phyloP scores from a whole-genome alignment of 2,888 invertebrate species.

The Keiferia lycopersicella region DNA sequence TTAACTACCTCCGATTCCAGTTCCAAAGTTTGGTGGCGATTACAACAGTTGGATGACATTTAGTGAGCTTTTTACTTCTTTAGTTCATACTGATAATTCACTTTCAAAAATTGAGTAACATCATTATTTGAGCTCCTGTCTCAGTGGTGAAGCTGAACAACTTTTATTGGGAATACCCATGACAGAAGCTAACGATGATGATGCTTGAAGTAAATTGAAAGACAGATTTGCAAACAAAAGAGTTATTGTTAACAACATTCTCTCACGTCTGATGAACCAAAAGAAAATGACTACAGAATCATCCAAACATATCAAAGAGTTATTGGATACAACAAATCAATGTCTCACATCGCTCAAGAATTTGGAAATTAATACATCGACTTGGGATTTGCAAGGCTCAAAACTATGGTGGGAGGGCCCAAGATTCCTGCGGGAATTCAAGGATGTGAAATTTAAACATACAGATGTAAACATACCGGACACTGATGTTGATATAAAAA shows the following conservation, averaged over 20 bases:
- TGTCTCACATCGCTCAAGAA: conserved; percentile 25
- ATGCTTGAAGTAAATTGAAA: conserved; percentile 31
- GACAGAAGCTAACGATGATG: conserved; percentile 31
- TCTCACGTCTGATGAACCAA: too few species aligned
- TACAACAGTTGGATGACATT: conserved; percentile 31
- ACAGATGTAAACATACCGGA: background rate
- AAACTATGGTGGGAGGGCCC: conserved; percentile 34
- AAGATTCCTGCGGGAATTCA: conserved; percentile 20
- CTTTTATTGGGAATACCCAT: too few species aligned
- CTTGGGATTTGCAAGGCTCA: conserved; percentile 24
- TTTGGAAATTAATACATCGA: too few species aligned
- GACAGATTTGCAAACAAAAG: conserved; percentile 29
- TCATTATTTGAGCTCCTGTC: conserved; percentile 34
- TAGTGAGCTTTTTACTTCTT: conserved; percentile 30
- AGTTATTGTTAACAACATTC: conserved; percentile 26
- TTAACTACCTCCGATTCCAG: conserved; percentile 26
- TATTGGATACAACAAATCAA: conserved; percentile 24
- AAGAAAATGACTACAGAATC: conserved; percentile 23
- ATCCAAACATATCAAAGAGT: conserved; percentile 22
- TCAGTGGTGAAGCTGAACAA: conserved; percentile 34
- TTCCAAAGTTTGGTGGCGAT: conserved; percentile 29
- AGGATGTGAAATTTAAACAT: background rate
- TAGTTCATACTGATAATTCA: conserved; percentile 21
- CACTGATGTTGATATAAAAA: background rate
- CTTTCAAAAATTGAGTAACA: conserved; percentile 33